Percentiles rank a stretch among this genome's conserved stretches.
Conservation (phyloP, 2,888 invertebrate species). For the Eucera pruinosa region DNA sequence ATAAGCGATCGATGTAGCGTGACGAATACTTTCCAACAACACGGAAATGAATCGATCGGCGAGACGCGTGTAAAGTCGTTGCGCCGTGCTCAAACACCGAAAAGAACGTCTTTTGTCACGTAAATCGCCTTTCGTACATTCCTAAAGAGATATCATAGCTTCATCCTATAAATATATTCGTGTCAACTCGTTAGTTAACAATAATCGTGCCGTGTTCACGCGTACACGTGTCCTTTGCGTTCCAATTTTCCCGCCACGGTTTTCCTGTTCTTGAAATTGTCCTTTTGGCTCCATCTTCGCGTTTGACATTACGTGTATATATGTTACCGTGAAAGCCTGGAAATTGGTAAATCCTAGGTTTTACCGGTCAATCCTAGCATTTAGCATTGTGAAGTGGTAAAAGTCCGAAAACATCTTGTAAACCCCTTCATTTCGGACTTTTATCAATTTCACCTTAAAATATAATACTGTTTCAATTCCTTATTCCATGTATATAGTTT, state of each 20-base stretch:
- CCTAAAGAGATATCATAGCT: neutral
- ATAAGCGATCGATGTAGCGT: neutral
- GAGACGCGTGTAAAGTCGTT: neutral
- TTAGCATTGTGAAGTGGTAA: too few species aligned
- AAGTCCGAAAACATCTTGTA: too few species aligned
- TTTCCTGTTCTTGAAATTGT: conserved; percentile 17
- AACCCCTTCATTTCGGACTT: too few species aligned
- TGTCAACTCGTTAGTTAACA: neutral
- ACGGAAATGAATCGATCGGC: neutral
- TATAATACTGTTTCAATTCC: too few species aligned
- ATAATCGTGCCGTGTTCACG: conserved; percentile 16
- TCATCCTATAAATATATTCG: neutral
- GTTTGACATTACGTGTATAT: neutral
- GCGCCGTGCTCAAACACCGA: neutral
- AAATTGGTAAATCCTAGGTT: too few species aligned
- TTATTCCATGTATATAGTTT: too few species aligned
- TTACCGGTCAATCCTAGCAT: too few species aligned
- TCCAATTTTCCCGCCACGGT: conserved; percentile 54
- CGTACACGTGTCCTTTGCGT: conserved; percentile 54
- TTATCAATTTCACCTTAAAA: too few species aligned
- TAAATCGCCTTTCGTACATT: neutral
- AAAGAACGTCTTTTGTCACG: neutral
- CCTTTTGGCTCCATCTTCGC: conserved; percentile 6
- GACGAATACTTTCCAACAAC: conserved; percentile 5
- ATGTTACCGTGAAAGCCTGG: too few species aligned